Percentiles rank a stretch among this genome's conserved stretches.
Evolutionary conservation across 2,888 invertebrate species (phyloP).

Genomic region (Ceramica pisi): DNA sequence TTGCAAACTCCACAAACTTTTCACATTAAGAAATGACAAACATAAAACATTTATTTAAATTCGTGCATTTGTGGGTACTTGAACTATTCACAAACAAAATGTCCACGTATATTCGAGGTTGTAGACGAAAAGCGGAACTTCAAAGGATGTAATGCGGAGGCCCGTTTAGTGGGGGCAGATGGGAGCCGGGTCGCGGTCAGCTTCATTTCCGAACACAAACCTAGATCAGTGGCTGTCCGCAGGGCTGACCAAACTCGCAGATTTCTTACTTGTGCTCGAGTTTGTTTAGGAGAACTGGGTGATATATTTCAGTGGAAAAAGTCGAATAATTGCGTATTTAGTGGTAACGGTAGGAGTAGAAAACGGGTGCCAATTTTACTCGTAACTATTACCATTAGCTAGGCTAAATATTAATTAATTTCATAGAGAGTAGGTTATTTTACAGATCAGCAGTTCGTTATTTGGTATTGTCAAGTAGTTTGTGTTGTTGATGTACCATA

Average conservation of each 20-base stretch:
- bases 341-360: not conserved
- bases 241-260: slow-evolving; percentile 55
- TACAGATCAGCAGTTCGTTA: too few species aligned
- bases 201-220: slow-evolving; percentile 69
- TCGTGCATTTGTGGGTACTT: slow-evolving; percentile 45
- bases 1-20: slow-evolving; percentile 60
- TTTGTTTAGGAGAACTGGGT: slow-evolving; percentile 25
- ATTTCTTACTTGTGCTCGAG: slow-evolving; percentile 47
- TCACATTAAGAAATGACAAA: slow-evolving; percentile 67
- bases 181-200: slow-evolving; percentile 66
- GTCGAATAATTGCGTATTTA: not conserved
- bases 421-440: too few species aligned
- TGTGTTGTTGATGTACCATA: too few species aligned
- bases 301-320: slow-evolving; percentile 8
- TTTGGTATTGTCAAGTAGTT: too few species aligned
- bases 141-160: slow-evolving; percentile 73
- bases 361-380: not conserved
- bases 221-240: slow-evolving; percentile 57
- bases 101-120: slow-evolving; percentile 68
- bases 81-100: slow-evolving; percentile 71
- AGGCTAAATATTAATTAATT: too few species aligned
- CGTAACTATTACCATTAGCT: too few species aligned
- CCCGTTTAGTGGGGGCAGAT: slow-evolving; percentile 64
- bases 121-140: slow-evolving; percentile 67
- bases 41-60: slow-evolving; percentile 64